Evolutionary conservation across 2,797 vertebrate species (phyloP).

Genomic region (Anguilla marmorata): DNA sequence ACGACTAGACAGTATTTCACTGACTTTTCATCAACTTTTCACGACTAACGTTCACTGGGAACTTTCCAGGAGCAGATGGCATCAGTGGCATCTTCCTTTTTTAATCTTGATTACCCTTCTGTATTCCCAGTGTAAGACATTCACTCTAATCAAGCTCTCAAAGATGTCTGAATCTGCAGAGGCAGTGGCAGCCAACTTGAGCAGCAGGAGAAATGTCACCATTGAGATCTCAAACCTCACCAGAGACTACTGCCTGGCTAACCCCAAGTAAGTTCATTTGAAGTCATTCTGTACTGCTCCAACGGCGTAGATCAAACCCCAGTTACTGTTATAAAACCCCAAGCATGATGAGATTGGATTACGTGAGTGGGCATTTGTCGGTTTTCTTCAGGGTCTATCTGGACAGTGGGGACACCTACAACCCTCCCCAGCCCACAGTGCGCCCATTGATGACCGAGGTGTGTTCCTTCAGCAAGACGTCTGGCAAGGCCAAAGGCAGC

Average conservation of each 20-base stretch:
- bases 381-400: conserved; percentile 58
- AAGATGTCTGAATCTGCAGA: conserved; percentile 63
- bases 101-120: neutral
- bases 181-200: conserved; percentile 44
- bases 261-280: conserved; percentile 58
- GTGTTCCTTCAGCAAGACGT: conserved; percentile 66
- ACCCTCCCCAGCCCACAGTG: conserved; percentile 70
- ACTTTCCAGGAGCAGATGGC: neutral
- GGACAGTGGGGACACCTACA: conserved; percentile 64
- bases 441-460: conserved; percentile 61
- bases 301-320: neutral
- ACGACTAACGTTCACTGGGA: neutral
- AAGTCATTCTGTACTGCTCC: neutral
- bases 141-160: neutral
- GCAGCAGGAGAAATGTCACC: conserved; percentile 59
- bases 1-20: neutral
- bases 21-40: neutral
- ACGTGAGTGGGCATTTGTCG: neutral
- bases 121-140: neutral
- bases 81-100: neutral
- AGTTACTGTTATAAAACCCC: neutral
- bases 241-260: conserved; percentile 47
- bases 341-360: neutral
- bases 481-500: conserved; percentile 51
- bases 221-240: conserved; percentile 66